These are phyloP conservation scores for Synanthedon andrenaeformis DNA, from an alignment of 2,888 invertebrate genomes.

Conservation along the genomic window DNA sequence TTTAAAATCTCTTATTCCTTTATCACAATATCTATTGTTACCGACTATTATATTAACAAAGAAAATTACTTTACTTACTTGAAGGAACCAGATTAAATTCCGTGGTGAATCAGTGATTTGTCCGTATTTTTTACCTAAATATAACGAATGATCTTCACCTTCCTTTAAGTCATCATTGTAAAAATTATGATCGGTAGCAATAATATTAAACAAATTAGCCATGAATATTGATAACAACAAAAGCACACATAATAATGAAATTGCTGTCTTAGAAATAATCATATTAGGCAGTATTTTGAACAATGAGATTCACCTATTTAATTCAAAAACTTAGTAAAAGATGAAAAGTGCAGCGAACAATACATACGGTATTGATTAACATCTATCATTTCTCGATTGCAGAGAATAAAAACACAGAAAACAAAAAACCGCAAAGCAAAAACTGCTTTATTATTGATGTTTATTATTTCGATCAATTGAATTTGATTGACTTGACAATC, in stretches of 20 bases:
- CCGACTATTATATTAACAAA: too few species aligned
- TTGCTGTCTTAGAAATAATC: constrained; percentile 74
- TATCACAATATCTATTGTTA: too few species aligned
- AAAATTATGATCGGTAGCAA: constrained; percentile 71
- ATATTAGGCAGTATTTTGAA: constrained; percentile 38
- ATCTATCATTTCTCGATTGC: too few species aligned
- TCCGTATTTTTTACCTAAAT: constrained; percentile 45
- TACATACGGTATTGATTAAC: too few species aligned
- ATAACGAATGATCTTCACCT: constrained; percentile 39
- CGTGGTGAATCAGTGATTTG: constrained; percentile 65
- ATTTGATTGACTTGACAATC: too few species aligned
- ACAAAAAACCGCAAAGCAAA: too few species aligned
- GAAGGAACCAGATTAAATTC: constrained; percentile 81
- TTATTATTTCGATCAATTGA: too few species aligned
- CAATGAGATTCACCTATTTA: background rate
- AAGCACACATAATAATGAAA: constrained; percentile 72
- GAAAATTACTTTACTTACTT: constrained; percentile 56
- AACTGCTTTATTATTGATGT: too few species aligned
- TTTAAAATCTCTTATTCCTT: too few species aligned
- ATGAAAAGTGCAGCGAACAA: too few species aligned
- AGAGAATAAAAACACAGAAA: too few species aligned
- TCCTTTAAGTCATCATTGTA: constrained; percentile 37
- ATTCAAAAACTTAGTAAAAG: too few species aligned
- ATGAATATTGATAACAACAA: constrained; percentile 76
- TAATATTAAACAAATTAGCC: constrained; percentile 76